These are phyloP conservation scores for Myotis vivesi DNA, from an alignment of 2,797 vertebrate species.

Conservation along the genomic window DNA sequence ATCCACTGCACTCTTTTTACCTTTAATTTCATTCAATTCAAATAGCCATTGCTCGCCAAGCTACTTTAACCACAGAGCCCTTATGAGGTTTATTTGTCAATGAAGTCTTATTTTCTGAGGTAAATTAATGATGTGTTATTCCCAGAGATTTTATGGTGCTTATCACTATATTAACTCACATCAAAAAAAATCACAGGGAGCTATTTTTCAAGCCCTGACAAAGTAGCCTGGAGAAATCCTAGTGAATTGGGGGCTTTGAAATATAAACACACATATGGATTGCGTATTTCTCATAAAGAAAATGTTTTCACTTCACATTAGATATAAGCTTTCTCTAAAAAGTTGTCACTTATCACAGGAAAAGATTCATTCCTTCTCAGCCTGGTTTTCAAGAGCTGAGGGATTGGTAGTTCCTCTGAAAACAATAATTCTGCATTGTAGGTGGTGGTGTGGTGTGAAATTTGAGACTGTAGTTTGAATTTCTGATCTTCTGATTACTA, in stretches of 20 bases:
- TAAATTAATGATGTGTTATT: slow-evolving; percentile 86
- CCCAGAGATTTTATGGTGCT: slow-evolving; percentile 79
- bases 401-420: background rate
- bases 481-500: background rate
- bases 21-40: slow-evolving; percentile 74
- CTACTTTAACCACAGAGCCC: slow-evolving; percentile 75
- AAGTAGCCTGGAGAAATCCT: slow-evolving; percentile 78
- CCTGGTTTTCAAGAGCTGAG: background rate
- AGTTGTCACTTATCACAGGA: slow-evolving; percentile 57
- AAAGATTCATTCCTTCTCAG: slow-evolving; percentile 29
- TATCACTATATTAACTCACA: slow-evolving; percentile 84
- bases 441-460: background rate
- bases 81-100: slow-evolving; percentile 78
- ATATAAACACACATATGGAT: slow-evolving; percentile 65
- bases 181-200: slow-evolving; percentile 80
- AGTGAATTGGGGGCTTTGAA: slow-evolving; percentile 74
- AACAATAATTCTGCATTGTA: background rate
- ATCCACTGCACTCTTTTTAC: slow-evolving; percentile 61
- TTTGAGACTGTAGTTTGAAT: background rate
- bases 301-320: slow-evolving; percentile 76
- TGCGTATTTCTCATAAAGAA: slow-evolving; percentile 78
- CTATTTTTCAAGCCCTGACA: slow-evolving; percentile 83
- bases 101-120: slow-evolving; percentile 81
- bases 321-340: slow-evolving; percentile 69
- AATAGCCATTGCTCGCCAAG: slow-evolving; percentile 68